Evolutionary conservation across 2,113 vertebrate species (phyloP).

Genomic region (Bufo bufo): DNA sequence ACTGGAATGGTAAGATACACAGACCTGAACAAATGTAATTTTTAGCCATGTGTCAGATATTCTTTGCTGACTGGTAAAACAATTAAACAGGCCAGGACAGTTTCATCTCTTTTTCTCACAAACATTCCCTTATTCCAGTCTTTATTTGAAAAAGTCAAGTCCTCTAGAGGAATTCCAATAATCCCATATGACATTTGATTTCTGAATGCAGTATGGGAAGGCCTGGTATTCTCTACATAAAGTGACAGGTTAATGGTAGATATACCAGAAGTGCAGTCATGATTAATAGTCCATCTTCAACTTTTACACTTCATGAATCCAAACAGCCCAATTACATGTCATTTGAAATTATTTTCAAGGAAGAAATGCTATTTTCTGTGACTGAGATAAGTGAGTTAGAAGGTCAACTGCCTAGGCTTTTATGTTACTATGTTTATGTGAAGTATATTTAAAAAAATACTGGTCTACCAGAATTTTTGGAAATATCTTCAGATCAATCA

Average conservation of each 20-base stretch:
- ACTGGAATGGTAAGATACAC: conserved; percentile 32
- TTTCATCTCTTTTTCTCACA: not conserved
- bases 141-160: conserved; percentile 13
- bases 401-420: not conserved
- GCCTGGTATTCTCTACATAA: conserved; percentile 23
- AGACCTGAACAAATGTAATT: conserved; percentile 40
- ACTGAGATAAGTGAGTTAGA: conserved; percentile 3
- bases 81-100: not conserved
- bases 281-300: conserved; percentile 48
- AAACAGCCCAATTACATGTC: conserved; percentile 50
- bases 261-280: conserved; percentile 35
- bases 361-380: not conserved
- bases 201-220: not conserved
- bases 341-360: conserved; percentile 42
- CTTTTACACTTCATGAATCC: conserved; percentile 46
- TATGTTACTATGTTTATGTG: not conserved
- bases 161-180: conserved; percentile 27
- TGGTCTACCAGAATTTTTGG: not conserved
- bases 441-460: not conserved
- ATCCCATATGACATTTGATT: conserved; percentile 45
- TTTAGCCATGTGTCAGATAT: conserved; percentile 33
- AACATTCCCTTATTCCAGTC: not conserved
- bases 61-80: conserved; percentile 18
- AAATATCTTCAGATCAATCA: not conserved
- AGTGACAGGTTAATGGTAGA: conserved; percentile 56